Conservation (phyloP, 2,888 invertebrate species). For the Lysandra coridon region DNA sequence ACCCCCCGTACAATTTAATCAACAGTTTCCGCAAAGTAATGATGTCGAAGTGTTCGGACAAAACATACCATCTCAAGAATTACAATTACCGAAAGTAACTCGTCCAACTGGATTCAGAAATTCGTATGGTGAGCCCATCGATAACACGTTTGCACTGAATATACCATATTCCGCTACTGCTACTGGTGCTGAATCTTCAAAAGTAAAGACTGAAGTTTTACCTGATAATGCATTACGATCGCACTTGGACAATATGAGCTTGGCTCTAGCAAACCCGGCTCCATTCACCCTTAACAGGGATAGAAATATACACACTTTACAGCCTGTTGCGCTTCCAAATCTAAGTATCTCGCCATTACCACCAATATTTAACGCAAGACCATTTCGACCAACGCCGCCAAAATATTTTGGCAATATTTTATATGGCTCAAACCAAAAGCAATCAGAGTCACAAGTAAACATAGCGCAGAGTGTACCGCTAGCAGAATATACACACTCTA, state of each 20-base stretch:
- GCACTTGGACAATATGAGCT: conserved; percentile 54
- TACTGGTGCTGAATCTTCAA: conserved; percentile 67
- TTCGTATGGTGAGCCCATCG: conserved; percentile 71
- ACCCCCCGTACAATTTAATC: conserved; percentile 53
- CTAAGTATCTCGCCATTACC: conserved; percentile 82
- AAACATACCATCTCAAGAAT: conserved; percentile 51
- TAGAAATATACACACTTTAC: conserved; percentile 73
- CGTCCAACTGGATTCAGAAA: conserved; percentile 65
- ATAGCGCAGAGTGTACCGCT: conserved; percentile 84
- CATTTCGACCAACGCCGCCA: conserved; percentile 68
- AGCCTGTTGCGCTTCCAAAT: conserved; percentile 83
- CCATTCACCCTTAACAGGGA: conserved; percentile 70
- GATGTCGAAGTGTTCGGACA: conserved; percentile 54
- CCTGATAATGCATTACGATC: conserved; percentile 51
- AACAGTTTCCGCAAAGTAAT: conserved; percentile 53
- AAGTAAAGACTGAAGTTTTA: conserved; percentile 65
- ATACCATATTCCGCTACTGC: conserved; percentile 64
- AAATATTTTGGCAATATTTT: conserved; percentile 50
- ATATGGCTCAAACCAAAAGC: conserved; percentile 61
- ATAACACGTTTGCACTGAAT: conserved; percentile 57
- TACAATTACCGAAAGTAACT: conserved; percentile 64
- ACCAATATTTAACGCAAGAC: conserved; percentile 82
- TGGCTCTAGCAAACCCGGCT: conserved; percentile 68
- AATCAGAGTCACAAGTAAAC: conserved; percentile 64
- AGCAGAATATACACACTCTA: conserved; percentile 84